Percentiles rank a stretch among this genome's conserved stretches.
Evolutionary conservation across 2,888 invertebrate species (phyloP).

Genomic region (Cistogaster globosa): DNA sequence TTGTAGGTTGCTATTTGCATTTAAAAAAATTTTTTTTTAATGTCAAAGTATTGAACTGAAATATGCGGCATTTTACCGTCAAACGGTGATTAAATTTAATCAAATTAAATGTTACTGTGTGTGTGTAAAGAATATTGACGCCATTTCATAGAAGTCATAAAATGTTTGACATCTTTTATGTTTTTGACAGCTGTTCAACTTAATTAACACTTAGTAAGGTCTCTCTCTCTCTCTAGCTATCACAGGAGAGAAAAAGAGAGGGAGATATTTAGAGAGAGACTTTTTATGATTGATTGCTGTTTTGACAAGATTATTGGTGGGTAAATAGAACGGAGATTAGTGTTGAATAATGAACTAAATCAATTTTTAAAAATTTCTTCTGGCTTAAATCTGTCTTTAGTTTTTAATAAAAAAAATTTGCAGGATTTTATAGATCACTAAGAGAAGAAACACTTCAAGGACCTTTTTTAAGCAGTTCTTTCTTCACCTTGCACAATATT

Average conservation of each 20-base stretch:
- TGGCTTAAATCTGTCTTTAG: too few species aligned
- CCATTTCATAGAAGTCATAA: conserved; percentile 17
- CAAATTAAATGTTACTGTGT: background rate
- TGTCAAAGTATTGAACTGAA: conserved; percentile 37
- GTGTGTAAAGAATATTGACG: conserved; percentile 17
- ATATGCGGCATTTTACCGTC: conserved; percentile 21
- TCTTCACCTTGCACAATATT: background rate
- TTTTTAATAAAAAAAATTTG: too few species aligned
- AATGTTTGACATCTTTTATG: conserved; percentile 24
- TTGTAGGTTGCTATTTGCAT: background rate
- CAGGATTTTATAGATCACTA: too few species aligned
- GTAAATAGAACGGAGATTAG: background rate
- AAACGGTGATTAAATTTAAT: conserved; percentile 44
- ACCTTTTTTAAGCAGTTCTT: too few species aligned
- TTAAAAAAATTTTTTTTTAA: background rate
- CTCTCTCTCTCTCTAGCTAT: too few species aligned
- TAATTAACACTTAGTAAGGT: conserved; percentile 28
- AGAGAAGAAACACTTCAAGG: background rate
- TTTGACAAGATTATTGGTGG: background rate
- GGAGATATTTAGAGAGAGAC: background rate
- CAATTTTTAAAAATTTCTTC: background rate
- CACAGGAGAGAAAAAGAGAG: background rate
- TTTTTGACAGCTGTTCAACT: conserved; percentile 22
- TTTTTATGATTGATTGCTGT: conserved; percentile 26
- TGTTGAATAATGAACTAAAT: background rate